Conservation (phyloP, 2,113 vertebrate species). For the Hippocampus abdominalis region DNA sequence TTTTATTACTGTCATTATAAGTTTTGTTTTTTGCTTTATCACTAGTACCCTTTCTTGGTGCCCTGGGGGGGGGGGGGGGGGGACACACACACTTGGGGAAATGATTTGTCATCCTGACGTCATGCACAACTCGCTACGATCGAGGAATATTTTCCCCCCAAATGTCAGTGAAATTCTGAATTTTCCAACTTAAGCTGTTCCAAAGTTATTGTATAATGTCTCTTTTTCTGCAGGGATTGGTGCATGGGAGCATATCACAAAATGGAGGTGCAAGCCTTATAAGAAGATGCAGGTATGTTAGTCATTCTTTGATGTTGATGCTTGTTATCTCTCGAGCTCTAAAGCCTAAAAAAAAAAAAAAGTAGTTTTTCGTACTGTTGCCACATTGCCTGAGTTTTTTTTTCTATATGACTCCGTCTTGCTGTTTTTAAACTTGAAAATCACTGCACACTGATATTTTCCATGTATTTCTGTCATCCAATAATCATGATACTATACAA, state of each 20-base stretch:
- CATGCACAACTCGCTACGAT: no score
- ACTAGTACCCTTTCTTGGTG: no score
- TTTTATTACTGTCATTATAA: no score
- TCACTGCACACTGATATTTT: slow-evolving; percentile 27
- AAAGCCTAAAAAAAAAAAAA: not conserved
- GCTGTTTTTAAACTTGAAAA: slow-evolving; percentile 1
- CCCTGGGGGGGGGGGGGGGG: no score
- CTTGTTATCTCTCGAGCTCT: not conserved
- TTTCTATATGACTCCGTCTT: not conserved
- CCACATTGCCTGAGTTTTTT: not conserved
- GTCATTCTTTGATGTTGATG: not conserved
- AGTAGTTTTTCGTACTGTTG: not conserved
- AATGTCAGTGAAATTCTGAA: no score
- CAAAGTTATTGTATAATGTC: not conserved
- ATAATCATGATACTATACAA: slow-evolving; percentile 44
- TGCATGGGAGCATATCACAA: slow-evolving; percentile 88
- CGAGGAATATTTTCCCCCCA: no score
- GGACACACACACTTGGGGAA: no score
- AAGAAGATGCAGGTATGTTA: slow-evolving; percentile 89
- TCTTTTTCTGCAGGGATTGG: slow-evolving; percentile 79
- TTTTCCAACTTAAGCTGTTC: no score
- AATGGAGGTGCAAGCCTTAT: slow-evolving; percentile 85
- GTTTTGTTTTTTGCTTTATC: no score
- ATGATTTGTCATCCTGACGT: no score
- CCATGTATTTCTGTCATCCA: slow-evolving; percentile 60